Conservation (phyloP, 2,888 invertebrate genomes). For the Troides helena region DNA sequence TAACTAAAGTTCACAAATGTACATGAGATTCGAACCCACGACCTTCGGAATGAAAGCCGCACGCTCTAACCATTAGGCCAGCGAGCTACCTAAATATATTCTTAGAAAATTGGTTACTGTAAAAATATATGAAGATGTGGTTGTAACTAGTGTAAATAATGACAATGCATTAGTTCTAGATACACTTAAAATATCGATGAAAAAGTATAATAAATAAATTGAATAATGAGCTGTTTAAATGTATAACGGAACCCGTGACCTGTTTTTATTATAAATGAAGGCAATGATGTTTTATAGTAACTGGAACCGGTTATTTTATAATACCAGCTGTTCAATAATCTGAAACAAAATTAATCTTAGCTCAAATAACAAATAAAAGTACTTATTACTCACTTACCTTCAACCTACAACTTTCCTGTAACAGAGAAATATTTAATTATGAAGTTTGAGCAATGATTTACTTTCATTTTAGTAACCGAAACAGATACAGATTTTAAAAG, state of each 20-base stretch:
- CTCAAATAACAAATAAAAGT: slow-evolving; percentile 25
- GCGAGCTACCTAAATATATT: too few relatives aligned
- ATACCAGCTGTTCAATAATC: slow-evolving; percentile 28
- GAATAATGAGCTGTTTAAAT: not conserved
- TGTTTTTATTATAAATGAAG: slow-evolving; percentile 1
- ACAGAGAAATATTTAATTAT: slow-evolving; percentile 15
- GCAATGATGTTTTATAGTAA: slow-evolving; percentile 9
- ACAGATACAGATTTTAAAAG: too few relatives aligned
- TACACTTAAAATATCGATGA: not conserved
- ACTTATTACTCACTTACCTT: slow-evolving; percentile 24
- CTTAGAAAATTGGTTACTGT: too few relatives aligned
- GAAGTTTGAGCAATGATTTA: slow-evolving; percentile 10
- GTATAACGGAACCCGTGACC: slow-evolving; percentile 5
- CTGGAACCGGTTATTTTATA: slow-evolving; percentile 23
- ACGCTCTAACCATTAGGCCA: too few relatives aligned
- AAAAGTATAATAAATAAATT: slow-evolving; percentile 3
- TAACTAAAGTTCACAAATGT: too few relatives aligned
- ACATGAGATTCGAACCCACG: too few relatives aligned
- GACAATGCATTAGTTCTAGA: not conserved
- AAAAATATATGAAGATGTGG: too few relatives aligned
- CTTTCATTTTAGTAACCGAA: not conserved
- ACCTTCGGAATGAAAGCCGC: too few relatives aligned
- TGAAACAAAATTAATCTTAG: slow-evolving; percentile 28
- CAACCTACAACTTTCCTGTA: slow-evolving; percentile 26
- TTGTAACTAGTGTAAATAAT: too few relatives aligned